A percentile compares a stretch with the other conserved stretches of the same genome.
Conservation (phyloP, 2,888 invertebrate genomes). For the Argyresthia albistria region DNA sequence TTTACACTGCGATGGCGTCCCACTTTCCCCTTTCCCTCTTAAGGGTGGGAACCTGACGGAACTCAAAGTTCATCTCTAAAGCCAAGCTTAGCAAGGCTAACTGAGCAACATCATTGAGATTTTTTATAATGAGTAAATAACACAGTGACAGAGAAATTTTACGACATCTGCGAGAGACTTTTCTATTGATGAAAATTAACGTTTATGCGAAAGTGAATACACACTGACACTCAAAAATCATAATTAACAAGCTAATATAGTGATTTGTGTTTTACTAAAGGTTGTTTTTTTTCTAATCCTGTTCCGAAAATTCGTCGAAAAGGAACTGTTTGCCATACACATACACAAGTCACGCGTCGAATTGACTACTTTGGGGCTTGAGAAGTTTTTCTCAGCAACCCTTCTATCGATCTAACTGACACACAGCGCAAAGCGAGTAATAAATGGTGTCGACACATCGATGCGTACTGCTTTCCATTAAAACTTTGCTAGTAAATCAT, state of each 20-base stretch:
- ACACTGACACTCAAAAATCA: too few relatives aligned
- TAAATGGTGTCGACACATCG: constrained; percentile 41
- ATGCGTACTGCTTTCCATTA: constrained; percentile 37
- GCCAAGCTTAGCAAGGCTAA: too few relatives aligned
- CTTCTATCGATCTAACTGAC: constrained; percentile 37
- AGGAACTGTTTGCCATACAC: constrained; percentile 20
- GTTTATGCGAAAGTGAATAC: too few relatives aligned
- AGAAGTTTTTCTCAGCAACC: constrained; percentile 28
- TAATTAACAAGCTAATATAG: too few relatives aligned
- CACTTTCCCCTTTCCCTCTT: not conserved
- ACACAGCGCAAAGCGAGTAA: constrained; percentile 32
- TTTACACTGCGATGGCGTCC: not conserved
- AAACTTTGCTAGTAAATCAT: constrained; percentile 46
- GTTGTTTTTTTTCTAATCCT: too few relatives aligned
- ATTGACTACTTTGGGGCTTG: constrained; percentile 29
- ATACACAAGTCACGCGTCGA: constrained; percentile 37
- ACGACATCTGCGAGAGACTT: too few relatives aligned
- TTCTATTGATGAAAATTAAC: too few relatives aligned
- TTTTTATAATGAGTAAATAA: too few relatives aligned
- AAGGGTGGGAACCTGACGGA: constrained; percentile 8
- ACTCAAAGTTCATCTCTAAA: too few relatives aligned
- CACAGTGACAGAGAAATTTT: too few relatives aligned
- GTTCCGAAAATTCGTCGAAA: constrained; percentile 18
- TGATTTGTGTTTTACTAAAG: too few relatives aligned
- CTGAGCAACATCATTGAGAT: too few relatives aligned